Percentiles rank a stretch among this genome's conserved stretches.
Conservation (phyloP, 2,113 vertebrate genomes). For the Cyprinodon tularosa region DNA sequence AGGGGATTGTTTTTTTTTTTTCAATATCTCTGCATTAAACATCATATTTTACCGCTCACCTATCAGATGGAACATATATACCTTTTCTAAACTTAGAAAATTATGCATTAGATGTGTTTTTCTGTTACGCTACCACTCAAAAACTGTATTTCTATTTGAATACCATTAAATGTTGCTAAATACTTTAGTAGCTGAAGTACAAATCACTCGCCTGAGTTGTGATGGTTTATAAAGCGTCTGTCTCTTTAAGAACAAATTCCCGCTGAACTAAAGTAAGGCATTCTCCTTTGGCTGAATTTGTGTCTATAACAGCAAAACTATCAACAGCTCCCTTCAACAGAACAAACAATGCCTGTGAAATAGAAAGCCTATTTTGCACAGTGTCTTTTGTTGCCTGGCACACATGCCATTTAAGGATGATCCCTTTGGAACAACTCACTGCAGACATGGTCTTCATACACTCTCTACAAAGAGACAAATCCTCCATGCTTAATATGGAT, state of each 20-base stretch:
- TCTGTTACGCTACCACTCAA: too few relatives aligned
- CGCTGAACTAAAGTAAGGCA: not conserved
- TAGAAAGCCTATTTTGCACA: slow-evolving; percentile 19
- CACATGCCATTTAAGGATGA: not conserved
- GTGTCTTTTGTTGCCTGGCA: slow-evolving; percentile 11
- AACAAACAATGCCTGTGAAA: slow-evolving; percentile 25
- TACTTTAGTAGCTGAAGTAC: not conserved
- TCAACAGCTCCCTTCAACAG: slow-evolving; percentile 8
- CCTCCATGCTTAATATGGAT: not conserved
- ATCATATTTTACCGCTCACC: not conserved
- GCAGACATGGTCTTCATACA: not conserved
- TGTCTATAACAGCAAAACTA: slow-evolving; percentile 13
- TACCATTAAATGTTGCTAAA: not conserved
- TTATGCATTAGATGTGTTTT: too few relatives aligned
- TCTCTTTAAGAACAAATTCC: not conserved
- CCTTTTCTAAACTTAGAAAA: too few relatives aligned
- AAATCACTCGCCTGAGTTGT: not conserved
- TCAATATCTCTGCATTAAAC: not conserved
- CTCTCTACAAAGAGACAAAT: not conserved
- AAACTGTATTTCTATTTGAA: not conserved
- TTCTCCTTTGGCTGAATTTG: slow-evolving; percentile 13
- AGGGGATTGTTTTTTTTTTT: not conserved
- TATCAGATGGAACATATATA: not conserved
- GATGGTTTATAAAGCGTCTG: not conserved
- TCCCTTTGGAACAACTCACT: slow-evolving; percentile 15